Evolutionary conservation across 2,888 invertebrate species (phyloP), one percentile per base, ranked within the genome.

Genomic region (Heteropelma amictum): DNA sequence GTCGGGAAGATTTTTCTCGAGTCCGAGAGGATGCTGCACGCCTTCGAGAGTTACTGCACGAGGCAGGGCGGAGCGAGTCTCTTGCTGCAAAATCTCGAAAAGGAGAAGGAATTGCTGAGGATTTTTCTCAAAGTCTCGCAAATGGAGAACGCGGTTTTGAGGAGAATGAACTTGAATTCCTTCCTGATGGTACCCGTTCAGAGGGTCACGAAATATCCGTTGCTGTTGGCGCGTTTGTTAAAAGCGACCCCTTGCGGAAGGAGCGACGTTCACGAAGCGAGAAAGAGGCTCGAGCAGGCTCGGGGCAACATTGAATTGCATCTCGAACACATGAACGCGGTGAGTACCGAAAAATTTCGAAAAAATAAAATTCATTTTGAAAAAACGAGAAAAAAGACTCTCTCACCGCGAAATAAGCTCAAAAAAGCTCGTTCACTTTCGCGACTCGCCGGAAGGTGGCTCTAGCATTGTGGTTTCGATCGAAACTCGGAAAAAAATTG

Each of bases 171-270:
- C 89, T 92, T 98, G 53, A 97, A 98, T 90, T 97, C 98, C n/a
- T 98, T 98, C 90, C 93, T 98, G 67, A 98, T 98, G 97, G 97
- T 96, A 89, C 98, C 98, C 79, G 98, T 98, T 77, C 98, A 98
- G 91, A 93, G 98, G 89, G 97, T 98, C 83, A 98, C 98, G 83
- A 98, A 98, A 91, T 98, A 98, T 91, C 98, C 98, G 47, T 91
- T 98, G 83, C 92, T 98, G 80, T 91, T 98, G 85, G 96, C 96
- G 49, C 93, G 98, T 71, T 91, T 98, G 80, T 93, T 95, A 86
- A 97, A 98, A 90, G 96, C 97, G 45, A 98, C 98, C 10, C 96
- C 97, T 1, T 84, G 85, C 3, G 83, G 85, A n/a, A 82, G 86
- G 17, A 90, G 92, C 33, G 95, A 96, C 83, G 93, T 96, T 81